A percentile compares a stretch with the other conserved stretches of the same genome.
Conservation (phyloP, 2,888 invertebrate genomes). For the Ophonus ardosiacus region DNA sequence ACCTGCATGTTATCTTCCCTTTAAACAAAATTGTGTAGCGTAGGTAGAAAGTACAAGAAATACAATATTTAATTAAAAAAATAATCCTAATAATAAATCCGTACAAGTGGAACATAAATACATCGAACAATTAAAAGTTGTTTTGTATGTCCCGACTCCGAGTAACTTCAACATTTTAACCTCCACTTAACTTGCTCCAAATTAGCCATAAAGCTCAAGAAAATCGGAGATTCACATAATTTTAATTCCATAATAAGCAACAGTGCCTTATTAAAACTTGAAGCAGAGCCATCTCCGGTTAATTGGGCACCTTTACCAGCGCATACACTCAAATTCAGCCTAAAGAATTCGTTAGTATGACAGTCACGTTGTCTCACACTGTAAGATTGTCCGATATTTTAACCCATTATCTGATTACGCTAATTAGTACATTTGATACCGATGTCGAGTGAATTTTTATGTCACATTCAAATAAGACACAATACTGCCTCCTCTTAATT, state of each 20-base stretch:
- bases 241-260: constrained; percentile 47
- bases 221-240: constrained; percentile 30
- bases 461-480: too few species aligned
- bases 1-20: too few species aligned
- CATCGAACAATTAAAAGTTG: constrained; percentile 5
- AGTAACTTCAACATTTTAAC: not conserved
- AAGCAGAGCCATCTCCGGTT: constrained; percentile 15
- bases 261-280: constrained; percentile 46
- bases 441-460: not conserved
- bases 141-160: not conserved
- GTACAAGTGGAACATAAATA: not conserved
- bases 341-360: constrained; percentile 28
- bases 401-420: constrained; percentile 40
- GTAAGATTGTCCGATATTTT: constrained; percentile 13
- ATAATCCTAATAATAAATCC: not conserved
- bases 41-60: not conserved
- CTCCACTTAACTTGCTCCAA: constrained; percentile 1
- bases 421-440: constrained; percentile 32
- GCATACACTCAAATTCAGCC: not conserved
- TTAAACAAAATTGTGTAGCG: too few species aligned
- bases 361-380: constrained; percentile 29
- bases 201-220: constrained; percentile 20
- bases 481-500: too few species aligned
- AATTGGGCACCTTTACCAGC: constrained; percentile 37
- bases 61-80: not conserved